These are phyloP conservation scores for Benthosema pterotum DNA, from an alignment of 2,797 vertebrate species.

Conservation along the genomic window DNA sequence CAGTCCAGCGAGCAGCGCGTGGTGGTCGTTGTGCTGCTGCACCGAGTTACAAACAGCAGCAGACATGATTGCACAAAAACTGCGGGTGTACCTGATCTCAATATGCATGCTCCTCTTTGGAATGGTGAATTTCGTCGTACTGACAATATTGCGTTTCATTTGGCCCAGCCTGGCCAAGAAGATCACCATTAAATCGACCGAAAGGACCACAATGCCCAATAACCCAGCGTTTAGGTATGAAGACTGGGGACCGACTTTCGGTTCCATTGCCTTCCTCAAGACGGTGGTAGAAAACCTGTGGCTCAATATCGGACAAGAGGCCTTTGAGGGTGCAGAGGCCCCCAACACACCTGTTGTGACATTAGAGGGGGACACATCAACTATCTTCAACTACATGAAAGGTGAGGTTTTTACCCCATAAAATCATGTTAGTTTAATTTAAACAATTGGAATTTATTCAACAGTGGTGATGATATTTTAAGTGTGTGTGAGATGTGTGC, in stretches of 20 bases:
- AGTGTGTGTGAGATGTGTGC: no score
- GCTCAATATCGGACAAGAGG: conserved; percentile 83
- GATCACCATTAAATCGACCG: conserved; percentile 74
- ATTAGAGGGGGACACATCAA: conserved; percentile 63
- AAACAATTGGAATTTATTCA: no score
- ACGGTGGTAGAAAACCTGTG: conserved; percentile 74
- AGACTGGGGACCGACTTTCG: conserved; percentile 87
- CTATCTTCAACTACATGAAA: conserved; percentile 78
- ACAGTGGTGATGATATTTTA: no score
- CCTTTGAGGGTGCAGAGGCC: conserved; percentile 77
- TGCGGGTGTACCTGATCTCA: conserved; percentile 39
- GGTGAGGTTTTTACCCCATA: conserved; percentile 65
- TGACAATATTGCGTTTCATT: conserved; percentile 68
- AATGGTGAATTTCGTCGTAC: fast-evolving
- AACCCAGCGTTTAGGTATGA: conserved; percentile 87
- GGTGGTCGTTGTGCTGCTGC: no score
- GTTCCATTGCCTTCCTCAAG: conserved; percentile 74
- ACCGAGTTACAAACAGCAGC: not conserved
- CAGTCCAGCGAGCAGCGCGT: no score
- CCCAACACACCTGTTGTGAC: conserved; percentile 84
- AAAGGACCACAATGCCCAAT: conserved; percentile 74
- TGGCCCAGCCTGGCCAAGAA: conserved; percentile 78
- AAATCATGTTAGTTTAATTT: no score
- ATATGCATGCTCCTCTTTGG: conserved; percentile 19
- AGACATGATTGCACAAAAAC: conserved; percentile 55